Evolutionary conservation across 1,140 invertebrate genomes (phyloP), one percentile per base, ranked within the genome.

Genomic region (Cotesia glomerata): DNA sequence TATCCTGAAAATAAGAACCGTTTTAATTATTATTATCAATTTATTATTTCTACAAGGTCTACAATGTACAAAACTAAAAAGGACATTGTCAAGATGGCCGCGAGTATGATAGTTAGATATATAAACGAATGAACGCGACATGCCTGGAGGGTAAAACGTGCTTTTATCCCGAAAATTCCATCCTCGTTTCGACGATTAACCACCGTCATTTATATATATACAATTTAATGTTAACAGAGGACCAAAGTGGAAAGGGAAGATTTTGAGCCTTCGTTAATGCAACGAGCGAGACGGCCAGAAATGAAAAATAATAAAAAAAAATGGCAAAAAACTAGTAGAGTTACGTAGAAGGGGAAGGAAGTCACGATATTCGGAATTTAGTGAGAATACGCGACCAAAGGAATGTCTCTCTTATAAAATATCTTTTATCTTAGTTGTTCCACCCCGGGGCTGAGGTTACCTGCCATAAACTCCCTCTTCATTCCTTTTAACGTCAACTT

Each of bases 341-440:
- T n/a, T 9, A 16, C 18, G 9, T 16, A 36, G 18, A 65, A 49
- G 26, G 71, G 11, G 39, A 34, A 32, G 66, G 61, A 56, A 65
- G 45, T 62, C 59, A 51, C 67, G 72, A 73, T 73, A 73, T 73
- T 69, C 67, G 66, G 59, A 69, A 73, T 73, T 73, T 65, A 63
- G 45, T 18, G 71, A 61, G 71, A 72, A 72, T 72, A 62, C 58
- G 64, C 54, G 65, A 36, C 71, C 71, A 72, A 72, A 72, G 63
- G 71, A 72, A 72, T 66, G 58, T 68, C 67, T 58, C 45, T 26
- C 32, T 63, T 32, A 45, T 51, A 51, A 18, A 16, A 18, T 69
- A 58, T 45, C 58, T 45, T 45, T 11, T 45, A 45, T 45, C 11
- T 45, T 11, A 45, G 59, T 68, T 13, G 9, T 39, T 26, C 32